Evolutionary conservation across 92 coral and sea anemone species (phyloP).

Genomic region (Phymanthus crucifer): DNA sequence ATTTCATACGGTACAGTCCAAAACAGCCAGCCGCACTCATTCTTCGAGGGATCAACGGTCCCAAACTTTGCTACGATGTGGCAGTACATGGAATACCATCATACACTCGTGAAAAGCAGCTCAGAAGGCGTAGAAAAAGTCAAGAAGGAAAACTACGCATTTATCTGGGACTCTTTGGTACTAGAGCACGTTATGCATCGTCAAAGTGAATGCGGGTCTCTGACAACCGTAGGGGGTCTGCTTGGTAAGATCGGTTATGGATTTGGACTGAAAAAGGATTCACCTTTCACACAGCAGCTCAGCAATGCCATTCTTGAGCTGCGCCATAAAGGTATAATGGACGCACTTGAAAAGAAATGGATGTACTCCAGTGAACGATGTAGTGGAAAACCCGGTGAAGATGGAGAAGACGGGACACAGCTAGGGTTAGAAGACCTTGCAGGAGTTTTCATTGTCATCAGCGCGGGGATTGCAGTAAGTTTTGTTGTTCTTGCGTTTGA

Average conservation of each 20-base stretch:
- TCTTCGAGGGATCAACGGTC: slow-evolving; percentile 71
- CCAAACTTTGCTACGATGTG: slow-evolving; percentile 84
- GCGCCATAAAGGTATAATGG: slow-evolving; percentile 69
- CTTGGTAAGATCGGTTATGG: slow-evolving; percentile 86
- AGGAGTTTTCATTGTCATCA: slow-evolving; percentile 67
- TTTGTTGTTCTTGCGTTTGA: slow-evolving; percentile 61
- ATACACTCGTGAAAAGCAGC: slow-evolving; percentile 56
- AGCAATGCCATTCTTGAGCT: slow-evolving; percentile 72
- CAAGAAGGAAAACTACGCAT: slow-evolving; percentile 65
- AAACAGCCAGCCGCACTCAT: slow-evolving; percentile 75
- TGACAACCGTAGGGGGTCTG: slow-evolving; percentile 66
- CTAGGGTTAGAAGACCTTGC: slow-evolving; percentile 68
- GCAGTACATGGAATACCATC: slow-evolving; percentile 83
- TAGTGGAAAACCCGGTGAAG: background rate
- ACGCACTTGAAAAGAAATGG: slow-evolving; percentile 73
- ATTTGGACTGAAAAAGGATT: slow-evolving; percentile 77
- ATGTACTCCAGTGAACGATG: slow-evolving; percentile 64
- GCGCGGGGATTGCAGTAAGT: slow-evolving; percentile 64
- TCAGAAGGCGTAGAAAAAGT: slow-evolving; percentile 60
- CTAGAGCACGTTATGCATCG: slow-evolving; percentile 60
- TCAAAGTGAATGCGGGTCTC: slow-evolving; percentile 60
- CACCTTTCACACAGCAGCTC: slow-evolving; percentile 73
- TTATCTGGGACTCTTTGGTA: slow-evolving; percentile 90
- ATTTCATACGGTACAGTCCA: slow-evolving; percentile 82
- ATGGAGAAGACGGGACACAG: slow-evolving; percentile 32